Base-by-base conservation (phyloP, 2,113 vertebrate species). In the Suricata suricatta region DNA sequence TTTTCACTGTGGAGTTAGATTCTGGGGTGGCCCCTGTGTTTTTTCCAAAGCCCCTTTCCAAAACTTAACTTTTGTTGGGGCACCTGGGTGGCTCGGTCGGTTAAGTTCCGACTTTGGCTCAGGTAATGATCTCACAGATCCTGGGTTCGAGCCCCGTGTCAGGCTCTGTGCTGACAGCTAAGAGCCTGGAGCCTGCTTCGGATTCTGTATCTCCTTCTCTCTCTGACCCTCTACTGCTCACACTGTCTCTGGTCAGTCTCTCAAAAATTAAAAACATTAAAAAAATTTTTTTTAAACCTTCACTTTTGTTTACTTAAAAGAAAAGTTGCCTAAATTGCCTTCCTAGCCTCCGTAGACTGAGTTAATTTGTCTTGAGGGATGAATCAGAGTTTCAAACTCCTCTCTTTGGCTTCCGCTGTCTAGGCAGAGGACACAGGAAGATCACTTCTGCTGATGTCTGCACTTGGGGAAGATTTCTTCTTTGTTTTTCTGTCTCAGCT, bases 341-440 rank as follows among this genome's bases (percentile, higher is more conserved):
- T 94, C 27, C 72, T 88, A 68, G 47, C 90, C 77, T 88, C 93
- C 16, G 12, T 19, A 72, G 63, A 89, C 94, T 16, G 29, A 84
- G 64, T 84, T 89, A 77, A 68, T 95, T 88, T 97, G 60, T 95
- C 96, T 64, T 90, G 25, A 50, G 91, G 86, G 79, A 76, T 77
- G 74, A 96, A 57, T 89, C 72, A 57, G 25, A 54, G n/a, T 63
- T 74, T 91, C n/a, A 0, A 83, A 63, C 74, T 86, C 44, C 11
- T 83, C 72, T 77, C 27, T 64, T 64, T n/a, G 74, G 68, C 96
- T 63, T 72, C 94, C 60, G 12, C 80, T 95, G 2, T 88, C 90
- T 94, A 83, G 88, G 76, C 93, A 97, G 82, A 96, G 57, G 85
- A 90, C 66, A 80, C 77, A 21, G 86, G 96, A 97, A 90, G 85